These are phyloP conservation scores for Branchinecta lindahli DNA, from an alignment of 1,140 invertebrate species.

Conservation along the genomic window DNA sequence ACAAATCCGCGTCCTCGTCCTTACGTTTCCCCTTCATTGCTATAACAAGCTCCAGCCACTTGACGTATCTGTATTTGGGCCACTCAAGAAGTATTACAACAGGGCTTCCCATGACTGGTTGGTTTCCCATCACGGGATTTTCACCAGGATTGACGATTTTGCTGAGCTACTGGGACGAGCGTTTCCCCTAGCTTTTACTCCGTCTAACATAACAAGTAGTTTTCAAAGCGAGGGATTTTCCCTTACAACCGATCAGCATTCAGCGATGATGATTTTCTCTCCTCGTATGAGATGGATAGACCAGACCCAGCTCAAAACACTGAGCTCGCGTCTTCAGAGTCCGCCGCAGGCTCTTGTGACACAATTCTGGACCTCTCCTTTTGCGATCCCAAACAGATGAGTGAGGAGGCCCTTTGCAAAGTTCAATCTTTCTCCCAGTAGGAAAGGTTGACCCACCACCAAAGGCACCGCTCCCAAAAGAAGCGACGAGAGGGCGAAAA, in stretches of 20 bases:
- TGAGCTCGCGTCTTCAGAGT: too few species aligned
- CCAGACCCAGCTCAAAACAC: too few species aligned
- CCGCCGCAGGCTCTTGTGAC: background rate
- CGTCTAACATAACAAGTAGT: background rate
- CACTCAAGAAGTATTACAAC: background rate
- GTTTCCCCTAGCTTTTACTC: background rate
- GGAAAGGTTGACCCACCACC: background rate
- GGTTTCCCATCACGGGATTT: background rate
- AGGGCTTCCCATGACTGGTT: slow-evolving; percentile 3
- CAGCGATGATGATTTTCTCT: background rate
- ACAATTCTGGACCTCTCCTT: background rate
- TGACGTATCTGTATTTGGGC: background rate
- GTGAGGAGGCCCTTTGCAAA: background rate
- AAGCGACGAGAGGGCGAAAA: too few species aligned
- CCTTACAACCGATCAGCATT: background rate
- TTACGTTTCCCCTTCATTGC: too few species aligned
- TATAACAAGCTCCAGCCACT: too few species aligned
- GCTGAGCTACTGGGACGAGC: background rate
- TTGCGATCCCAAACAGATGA: background rate
- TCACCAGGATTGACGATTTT: background rate
- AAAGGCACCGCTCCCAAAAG: too few species aligned
- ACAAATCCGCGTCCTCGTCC: too few species aligned
- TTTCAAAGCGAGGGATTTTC: background rate
- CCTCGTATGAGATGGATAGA: background rate
- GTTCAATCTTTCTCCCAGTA: background rate